Evolutionary conservation across 2,888 invertebrate species (phyloP).

Genomic region (Podabrus alpinus): DNA sequence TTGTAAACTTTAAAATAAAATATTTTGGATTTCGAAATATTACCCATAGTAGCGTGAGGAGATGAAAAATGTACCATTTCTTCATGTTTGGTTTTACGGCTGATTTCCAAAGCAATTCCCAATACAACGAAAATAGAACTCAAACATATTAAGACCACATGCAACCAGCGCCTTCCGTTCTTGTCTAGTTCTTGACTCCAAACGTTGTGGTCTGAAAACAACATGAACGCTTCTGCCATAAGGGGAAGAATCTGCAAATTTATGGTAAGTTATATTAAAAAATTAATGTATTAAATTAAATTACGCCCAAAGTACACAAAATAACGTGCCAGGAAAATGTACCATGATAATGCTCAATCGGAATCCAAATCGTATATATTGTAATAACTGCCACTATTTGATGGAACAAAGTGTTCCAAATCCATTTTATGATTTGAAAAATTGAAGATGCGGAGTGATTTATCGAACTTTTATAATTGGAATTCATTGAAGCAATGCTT

Average conservation of each 20-base stretch:
- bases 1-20: background rate
- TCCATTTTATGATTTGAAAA: conserved; percentile 24
- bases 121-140: conserved; percentile 36
- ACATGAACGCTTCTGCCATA: conserved; percentile 42
- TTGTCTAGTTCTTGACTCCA: conserved; percentile 35
- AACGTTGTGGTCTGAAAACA: conserved; percentile 40
- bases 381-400: conserved; percentile 33
- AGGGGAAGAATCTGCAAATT: conserved; percentile 40
- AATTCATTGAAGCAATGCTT: background rate
- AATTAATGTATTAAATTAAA: background rate
- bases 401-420: conserved; percentile 33
- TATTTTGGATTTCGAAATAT: background rate
- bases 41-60: conserved; percentile 46
- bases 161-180: conserved; percentile 35
- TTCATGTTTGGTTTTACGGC: conserved; percentile 29
- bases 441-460: background rate
- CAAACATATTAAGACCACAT: conserved; percentile 38
- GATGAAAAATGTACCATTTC: conserved; percentile 38
- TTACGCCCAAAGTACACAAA: conserved; percentile 50
- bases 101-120: conserved; percentile 44
- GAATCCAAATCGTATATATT: conserved; percentile 32
- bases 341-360: conserved; percentile 23
- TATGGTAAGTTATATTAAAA: background rate
- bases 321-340: conserved; percentile 47
- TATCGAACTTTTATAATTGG: background rate